These are phyloP conservation scores for Sitobion miscanthi DNA, from an alignment of 1,140 invertebrate species.

Conservation along the genomic window DNA sequence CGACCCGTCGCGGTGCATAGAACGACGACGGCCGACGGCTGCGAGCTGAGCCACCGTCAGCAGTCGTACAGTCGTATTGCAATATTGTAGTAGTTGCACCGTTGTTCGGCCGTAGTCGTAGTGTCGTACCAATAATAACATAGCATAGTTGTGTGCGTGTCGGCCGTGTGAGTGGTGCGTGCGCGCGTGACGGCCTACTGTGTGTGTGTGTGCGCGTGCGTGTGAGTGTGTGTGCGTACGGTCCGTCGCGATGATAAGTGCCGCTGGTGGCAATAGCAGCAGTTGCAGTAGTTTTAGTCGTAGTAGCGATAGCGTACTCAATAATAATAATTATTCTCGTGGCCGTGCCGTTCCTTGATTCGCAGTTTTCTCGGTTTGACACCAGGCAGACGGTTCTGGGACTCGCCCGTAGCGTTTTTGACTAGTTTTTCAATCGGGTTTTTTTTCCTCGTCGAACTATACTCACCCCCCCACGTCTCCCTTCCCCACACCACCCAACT, in stretches of 20 bases:
- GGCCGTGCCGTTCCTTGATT: background rate
- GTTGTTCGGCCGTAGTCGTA: background rate
- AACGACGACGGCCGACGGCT: background rate
- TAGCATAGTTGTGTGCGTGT: background rate
- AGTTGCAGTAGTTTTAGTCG: background rate
- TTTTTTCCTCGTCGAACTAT: background rate
- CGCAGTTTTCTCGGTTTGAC: background rate
- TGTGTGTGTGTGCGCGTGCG: background rate
- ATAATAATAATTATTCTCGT: background rate
- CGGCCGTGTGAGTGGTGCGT: background rate
- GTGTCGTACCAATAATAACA: background rate
- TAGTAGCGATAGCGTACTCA: background rate
- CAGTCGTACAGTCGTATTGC: background rate
- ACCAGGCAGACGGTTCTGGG: background rate
- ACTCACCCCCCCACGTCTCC: background rate
- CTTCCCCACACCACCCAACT: too few species aligned
- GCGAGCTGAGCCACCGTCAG: background rate
- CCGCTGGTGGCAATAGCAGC: background rate
- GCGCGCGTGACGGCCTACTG: background rate
- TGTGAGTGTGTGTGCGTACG: background rate
- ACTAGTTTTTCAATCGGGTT: background rate
- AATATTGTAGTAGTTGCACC: background rate
- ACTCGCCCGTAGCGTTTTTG: background rate
- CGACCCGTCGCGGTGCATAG: too few species aligned
- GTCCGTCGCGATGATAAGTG: slow-evolving; percentile 52